Base-by-base conservation (phyloP, 2,888 invertebrate genomes). In the Cheilosia vernalis region DNA sequence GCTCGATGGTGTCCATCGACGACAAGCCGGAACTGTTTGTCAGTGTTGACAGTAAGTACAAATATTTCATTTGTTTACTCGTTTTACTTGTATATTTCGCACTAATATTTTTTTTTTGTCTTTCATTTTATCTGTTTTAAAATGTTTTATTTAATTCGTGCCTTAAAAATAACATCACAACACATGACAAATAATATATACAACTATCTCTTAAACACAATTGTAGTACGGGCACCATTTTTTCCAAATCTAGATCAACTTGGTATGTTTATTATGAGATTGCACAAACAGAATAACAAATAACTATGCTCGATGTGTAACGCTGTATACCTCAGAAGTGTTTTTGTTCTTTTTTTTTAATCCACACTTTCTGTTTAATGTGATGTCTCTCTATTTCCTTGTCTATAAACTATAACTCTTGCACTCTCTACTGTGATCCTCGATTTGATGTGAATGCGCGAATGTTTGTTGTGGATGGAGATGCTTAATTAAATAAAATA, bases 11-110 rank as follows among this genome's bases (percentile, higher is more conserved):
- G 86, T 97, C 97, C 24, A 96, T 97, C 87, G 97, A 97, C 89
- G 98, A 98, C 91, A 97, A 97, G 95, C 98, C 98, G 4, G 98
- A 98, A 92, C 94, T 98, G 88, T 98, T 98, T 93, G 96, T 97
- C 88, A 97, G 98, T 63, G 97, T 98, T 91, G 98, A 98, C 92
- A 97, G 97, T 98, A 93, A 95, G 97, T 95, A 87, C 10, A 17
- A 6, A 47, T 17, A 47, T 9, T 47, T 83, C 7, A 7, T 55
- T 51, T 30, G 37, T 4, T 58, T 17, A 73, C 64, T 61, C 77
- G n/a, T 84, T 60, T 56, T 44, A 15, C 15, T 58, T 58, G 42
- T 58, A 42, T 27, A 74, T 55, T 63, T 69, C 37, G 72, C 70
- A 81, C 70, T 77, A 82, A 86, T 42, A 63, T 30, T 30, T 30